A percentile compares a stretch with the other conserved stretches of the same genome.
phyloP scores from a whole-genome alignment of 2,888 invertebrate genomes.

The Carpatolechia fugitivella region DNA sequence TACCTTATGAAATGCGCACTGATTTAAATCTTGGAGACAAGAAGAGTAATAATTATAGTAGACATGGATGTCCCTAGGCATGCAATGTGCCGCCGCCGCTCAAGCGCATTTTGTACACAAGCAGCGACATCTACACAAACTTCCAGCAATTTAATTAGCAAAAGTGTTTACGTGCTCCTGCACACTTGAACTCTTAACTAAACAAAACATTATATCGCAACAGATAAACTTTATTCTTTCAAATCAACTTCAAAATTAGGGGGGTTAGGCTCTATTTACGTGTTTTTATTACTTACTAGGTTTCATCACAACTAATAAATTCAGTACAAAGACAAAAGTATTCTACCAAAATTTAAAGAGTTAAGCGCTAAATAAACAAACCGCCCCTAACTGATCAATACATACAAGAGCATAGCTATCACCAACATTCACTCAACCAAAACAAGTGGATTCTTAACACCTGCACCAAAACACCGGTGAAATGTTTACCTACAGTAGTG shows the following conservation, averaged over 20 bases:
- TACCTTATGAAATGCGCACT: too few species aligned
- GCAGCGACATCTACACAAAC: slow-evolving; percentile 9
- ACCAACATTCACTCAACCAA: slow-evolving; percentile 10
- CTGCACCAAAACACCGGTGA: not conserved
- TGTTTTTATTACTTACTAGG: not conserved
- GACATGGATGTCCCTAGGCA: not conserved
- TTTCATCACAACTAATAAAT: not conserved
- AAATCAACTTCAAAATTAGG: not conserved
- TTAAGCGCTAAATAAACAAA: not conserved
- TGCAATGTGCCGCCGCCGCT: slow-evolving; percentile 31
- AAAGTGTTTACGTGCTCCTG: not conserved
- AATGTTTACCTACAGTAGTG: slow-evolving; percentile 1
- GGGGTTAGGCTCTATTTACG: not conserved
- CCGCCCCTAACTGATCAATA: not conserved
- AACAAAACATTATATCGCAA: not conserved
- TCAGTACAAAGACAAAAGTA: not conserved
- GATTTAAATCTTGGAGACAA: too few species aligned
- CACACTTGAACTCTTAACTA: slow-evolving; percentile 18
- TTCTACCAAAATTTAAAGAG: not conserved
- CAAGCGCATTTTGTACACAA: slow-evolving; percentile 26
- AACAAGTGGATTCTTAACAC: slow-evolving; percentile 18
- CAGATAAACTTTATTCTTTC: not conserved
- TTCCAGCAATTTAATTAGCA: not conserved
- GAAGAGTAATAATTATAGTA: too few species aligned
- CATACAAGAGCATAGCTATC: slow-evolving; percentile 7